phyloP scores from a whole-genome alignment of 2,888 invertebrate species.

The Teleogryllus oceanicus region DNA sequence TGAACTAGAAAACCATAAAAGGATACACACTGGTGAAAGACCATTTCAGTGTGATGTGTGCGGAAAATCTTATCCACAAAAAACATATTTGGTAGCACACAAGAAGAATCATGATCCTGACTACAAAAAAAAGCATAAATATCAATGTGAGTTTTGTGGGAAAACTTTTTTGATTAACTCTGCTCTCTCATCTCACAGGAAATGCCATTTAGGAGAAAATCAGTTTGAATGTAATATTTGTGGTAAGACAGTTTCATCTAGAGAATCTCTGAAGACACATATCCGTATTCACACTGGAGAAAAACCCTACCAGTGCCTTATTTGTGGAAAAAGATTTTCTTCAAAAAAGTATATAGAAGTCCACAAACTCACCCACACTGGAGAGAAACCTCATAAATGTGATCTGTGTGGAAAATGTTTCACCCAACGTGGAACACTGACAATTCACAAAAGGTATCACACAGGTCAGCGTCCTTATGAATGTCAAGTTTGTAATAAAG shows the following conservation, averaged over 20 bases:
- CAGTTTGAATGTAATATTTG: conserved; percentile 45
- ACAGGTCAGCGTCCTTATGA: conserved; percentile 44
- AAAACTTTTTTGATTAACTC: conserved; percentile 40
- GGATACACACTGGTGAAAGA: conserved; percentile 41
- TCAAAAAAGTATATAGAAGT: neutral
- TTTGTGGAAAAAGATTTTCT: neutral
- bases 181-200: conserved; percentile 40
- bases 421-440: conserved; percentile 45
- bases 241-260: conserved; percentile 41
- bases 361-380: conserved; percentile 33
- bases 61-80: conserved; percentile 42
- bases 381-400: conserved; percentile 42
- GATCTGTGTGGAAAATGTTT: conserved; percentile 45
- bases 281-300: neutral
- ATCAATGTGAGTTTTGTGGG: conserved; percentile 42
- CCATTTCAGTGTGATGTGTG: conserved; percentile 43
- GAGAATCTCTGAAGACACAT: neutral
- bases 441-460: conserved; percentile 46
- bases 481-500: conserved; percentile 43
- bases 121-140: conserved; percentile 30
- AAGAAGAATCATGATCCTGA: conserved; percentile 41
- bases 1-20: conserved; percentile 45
- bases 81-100: conserved; percentile 44
- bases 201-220: conserved; percentile 47
- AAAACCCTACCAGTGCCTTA: neutral